These are phyloP conservation scores for Rhabdomys dilectus DNA, from an alignment of 2,113 vertebrate species.

Conservation along the genomic window DNA sequence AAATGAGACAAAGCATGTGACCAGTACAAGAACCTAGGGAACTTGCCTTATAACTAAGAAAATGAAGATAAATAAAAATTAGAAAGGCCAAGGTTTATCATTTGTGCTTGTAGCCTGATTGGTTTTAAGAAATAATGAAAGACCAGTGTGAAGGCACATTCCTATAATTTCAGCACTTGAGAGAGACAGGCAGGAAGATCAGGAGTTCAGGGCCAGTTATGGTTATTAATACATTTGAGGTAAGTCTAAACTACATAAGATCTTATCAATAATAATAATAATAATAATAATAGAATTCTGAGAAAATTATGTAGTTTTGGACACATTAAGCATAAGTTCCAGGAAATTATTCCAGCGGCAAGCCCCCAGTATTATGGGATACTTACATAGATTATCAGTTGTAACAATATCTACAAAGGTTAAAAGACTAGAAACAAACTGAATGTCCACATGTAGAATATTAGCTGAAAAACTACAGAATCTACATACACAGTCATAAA, in stretches of 20 bases:
- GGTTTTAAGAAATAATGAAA: slow-evolving; percentile 41
- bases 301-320: slow-evolving; percentile 48
- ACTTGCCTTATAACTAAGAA: slow-evolving; percentile 23
- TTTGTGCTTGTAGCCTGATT: slow-evolving; percentile 1
- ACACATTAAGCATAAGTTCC: neutral
- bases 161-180: neutral
- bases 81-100: neutral
- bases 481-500: neutral
- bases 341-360: neutral
- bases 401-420: neutral
- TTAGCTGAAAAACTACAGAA: neutral
- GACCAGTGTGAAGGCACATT: neutral
- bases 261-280: no score
- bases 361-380: neutral
- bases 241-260: neutral
- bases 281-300: neutral
- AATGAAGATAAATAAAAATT: neutral
- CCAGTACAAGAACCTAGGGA: slow-evolving; percentile 17
- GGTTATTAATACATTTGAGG: neutral
- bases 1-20: slow-evolving; percentile 21
- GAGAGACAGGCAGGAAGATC: neutral
- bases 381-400: neutral
- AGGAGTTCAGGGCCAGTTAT: neutral
- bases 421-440: slow-evolving; percentile 7
- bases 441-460: neutral